phyloP scores from a whole-genome alignment of 2,888 invertebrate genomes.

The Drosophila prolongata region DNA sequence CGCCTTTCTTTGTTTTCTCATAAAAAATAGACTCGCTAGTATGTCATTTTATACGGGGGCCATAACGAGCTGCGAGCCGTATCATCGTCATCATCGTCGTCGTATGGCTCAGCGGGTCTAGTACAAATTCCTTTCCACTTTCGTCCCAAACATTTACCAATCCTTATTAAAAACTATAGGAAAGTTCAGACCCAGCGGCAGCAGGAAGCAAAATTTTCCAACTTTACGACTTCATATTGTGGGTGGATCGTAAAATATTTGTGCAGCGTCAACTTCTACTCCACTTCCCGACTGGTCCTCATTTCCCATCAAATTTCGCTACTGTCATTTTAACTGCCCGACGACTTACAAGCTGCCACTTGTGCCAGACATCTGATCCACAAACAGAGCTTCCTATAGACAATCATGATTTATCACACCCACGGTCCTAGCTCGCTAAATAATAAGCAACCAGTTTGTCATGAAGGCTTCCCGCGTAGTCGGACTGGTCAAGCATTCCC shows the following conservation, averaged over 20 bases:
- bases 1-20: conserved; percentile 53
- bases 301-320: conserved; percentile 20
- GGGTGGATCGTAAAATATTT: conserved; percentile 76
- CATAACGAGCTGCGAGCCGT: conserved; percentile 33
- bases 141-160: conserved; percentile 50
- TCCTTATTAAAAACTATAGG: conserved; percentile 76
- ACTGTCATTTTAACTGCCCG: conserved; percentile 50
- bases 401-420: conserved; percentile 56
- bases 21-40: conserved; percentile 57
- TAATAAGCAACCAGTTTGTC: conserved; percentile 73
- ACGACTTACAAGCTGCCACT: conserved; percentile 63
- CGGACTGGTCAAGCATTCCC: conserved; percentile 44
- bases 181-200: conserved; percentile 56
- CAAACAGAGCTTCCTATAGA: conserved; percentile 14
- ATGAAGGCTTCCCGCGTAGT: conserved; percentile 56
- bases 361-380: conserved; percentile 59
- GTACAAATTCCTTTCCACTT: conserved; percentile 55
- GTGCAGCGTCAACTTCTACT: conserved; percentile 66
- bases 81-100: conserved; percentile 36
- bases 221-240: conserved; percentile 81
- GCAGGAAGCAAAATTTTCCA: conserved; percentile 74
- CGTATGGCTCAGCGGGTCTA: conserved; percentile 38
- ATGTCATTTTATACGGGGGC: conserved; percentile 27
- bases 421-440: conserved; percentile 34
- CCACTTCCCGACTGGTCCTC: conserved; percentile 40